Conservation (phyloP, 2,888 invertebrate species). For the Tiliacea aurago region DNA sequence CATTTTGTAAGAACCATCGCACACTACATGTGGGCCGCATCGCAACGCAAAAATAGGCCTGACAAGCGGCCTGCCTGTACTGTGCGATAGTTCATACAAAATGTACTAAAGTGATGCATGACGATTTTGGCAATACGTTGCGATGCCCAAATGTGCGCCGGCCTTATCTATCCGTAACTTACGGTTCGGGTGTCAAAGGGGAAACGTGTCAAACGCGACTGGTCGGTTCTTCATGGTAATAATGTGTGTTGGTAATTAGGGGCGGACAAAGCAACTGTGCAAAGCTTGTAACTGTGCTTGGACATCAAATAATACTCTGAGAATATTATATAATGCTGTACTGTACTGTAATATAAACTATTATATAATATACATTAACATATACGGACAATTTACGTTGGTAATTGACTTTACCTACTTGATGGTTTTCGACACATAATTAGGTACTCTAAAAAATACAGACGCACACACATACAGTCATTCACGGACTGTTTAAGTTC, state of each 20-base stretch:
- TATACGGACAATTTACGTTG: background rate
- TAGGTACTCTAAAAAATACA: background rate
- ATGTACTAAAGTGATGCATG: too few species aligned
- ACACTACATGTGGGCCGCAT: background rate
- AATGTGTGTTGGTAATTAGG: background rate
- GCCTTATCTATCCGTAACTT: background rate
- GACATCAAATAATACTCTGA: background rate
- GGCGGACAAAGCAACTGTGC: background rate
- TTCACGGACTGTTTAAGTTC: background rate
- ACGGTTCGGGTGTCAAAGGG: constrained; percentile 42
- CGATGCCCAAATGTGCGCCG: background rate
- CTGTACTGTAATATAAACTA: too few species aligned
- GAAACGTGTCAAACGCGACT: background rate
- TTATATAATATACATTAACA: too few species aligned
- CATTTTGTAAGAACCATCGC: background rate
- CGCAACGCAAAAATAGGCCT: background rate
- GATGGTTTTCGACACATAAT: background rate
- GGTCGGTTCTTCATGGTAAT: background rate
- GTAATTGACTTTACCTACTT: background rate
- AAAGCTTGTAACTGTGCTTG: background rate
- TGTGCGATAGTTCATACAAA: too few species aligned
- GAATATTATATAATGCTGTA: background rate
- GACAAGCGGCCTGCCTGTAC: background rate
- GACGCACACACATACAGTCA: background rate
- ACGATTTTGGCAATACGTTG: too few species aligned